Conservation (phyloP, 2,888 invertebrate genomes). For the Plagiodera versicolora region DNA sequence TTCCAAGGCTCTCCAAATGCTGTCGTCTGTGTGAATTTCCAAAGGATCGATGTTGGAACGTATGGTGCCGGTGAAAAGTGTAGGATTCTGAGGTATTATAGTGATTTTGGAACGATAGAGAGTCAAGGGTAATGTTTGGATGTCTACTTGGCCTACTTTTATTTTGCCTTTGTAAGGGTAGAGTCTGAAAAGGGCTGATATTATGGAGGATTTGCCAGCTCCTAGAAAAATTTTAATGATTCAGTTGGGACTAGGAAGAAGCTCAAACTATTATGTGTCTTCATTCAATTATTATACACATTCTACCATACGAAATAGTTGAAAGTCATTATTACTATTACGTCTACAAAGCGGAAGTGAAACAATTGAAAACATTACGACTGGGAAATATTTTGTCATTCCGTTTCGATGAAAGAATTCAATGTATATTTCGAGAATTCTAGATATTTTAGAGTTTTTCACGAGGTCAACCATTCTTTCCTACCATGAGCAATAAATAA, state of each 20-base stretch:
- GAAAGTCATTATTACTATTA: no score
- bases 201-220: slow-evolving; percentile 79
- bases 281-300: no score
- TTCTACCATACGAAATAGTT: no score
- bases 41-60: slow-evolving; percentile 49
- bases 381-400: no score
- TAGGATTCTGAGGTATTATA: slow-evolving; percentile 85
- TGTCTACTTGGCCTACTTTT: slow-evolving; percentile 67
- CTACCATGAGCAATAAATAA: no score
- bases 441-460: no score
- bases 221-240: slow-evolving; percentile 54
- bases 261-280: no score
- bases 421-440: no score
- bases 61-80: slow-evolving; percentile 72
- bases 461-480: no score
- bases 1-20: slow-evolving; percentile 39
- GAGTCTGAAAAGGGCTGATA: slow-evolving; percentile 68
- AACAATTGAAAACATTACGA: no score
- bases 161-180: slow-evolving; percentile 59
- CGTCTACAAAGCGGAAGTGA: no score
- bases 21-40: slow-evolving; percentile 32
- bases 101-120: slow-evolving; percentile 66
- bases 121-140: slow-evolving; percentile 48
- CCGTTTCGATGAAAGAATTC: no score
- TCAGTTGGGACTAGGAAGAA: background rate